Percentiles rank a stretch among this genome's conserved stretches.
phyloP scores from a whole-genome alignment of 2,797 vertebrate genomes.

The Morus bassanus region DNA sequence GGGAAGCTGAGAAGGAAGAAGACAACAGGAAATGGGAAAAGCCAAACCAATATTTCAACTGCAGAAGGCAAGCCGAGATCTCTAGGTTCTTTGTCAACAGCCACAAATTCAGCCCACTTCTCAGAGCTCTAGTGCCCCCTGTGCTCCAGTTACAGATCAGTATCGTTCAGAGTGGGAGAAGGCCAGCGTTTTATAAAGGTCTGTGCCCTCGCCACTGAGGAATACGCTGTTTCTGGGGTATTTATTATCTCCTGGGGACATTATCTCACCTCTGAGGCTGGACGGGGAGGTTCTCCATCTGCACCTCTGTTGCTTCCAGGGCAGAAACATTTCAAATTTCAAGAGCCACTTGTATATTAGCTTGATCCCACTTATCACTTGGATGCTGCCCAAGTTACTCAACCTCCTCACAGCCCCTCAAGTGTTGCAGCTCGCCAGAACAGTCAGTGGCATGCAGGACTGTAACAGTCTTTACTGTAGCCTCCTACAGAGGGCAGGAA shows the following conservation, averaged over 20 bases:
- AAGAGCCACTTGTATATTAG: neutral
- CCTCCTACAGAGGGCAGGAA: neutral
- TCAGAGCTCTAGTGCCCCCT: neutral
- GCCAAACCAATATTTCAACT: neutral
- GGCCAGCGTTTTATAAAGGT: neutral
- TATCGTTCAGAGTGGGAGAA: neutral
- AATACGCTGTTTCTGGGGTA: neutral
- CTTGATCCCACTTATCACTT: neutral
- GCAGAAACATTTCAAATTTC: neutral
- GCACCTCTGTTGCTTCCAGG: neutral
- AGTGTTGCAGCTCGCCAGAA: neutral
- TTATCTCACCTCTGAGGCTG: neutral
- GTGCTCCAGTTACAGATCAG: neutral
- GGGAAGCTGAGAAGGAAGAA: neutral
- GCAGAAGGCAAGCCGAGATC: neutral
- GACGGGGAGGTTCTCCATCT: neutral
- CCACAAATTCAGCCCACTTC: neutral
- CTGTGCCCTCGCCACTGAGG: neutral
- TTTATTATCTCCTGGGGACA: neutral
- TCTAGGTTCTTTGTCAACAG: neutral
- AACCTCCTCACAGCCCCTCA: neutral
- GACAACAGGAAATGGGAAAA: neutral
- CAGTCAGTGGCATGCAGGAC: rapidly evolving
- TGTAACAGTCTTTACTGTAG: neutral
- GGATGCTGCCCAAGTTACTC: neutral